These are phyloP conservation scores for Xenopus laevis DNA, from an alignment of 2,113 vertebrate species.

Conservation along the genomic window DNA sequence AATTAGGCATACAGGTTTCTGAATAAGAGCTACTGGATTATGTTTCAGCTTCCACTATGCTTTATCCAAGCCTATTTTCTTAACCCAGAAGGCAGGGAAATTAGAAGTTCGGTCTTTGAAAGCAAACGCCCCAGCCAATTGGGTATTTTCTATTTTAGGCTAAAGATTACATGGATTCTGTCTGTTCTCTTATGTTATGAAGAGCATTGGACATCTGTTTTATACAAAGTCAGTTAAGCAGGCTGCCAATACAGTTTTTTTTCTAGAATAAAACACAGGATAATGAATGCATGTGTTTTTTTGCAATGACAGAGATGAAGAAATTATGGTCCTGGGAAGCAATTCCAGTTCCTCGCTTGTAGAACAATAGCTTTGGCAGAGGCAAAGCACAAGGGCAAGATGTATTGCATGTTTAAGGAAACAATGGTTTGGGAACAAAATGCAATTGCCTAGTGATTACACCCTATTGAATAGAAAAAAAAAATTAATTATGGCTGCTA, in stretches of 20 bases:
- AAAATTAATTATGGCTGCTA: slow-evolving; percentile 57
- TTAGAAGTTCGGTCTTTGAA: background rate
- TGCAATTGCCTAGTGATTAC: slow-evolving; percentile 36
- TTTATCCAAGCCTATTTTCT: background rate
- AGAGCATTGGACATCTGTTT: slow-evolving; percentile 39
- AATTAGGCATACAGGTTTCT: too few relatives aligned
- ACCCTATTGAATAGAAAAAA: slow-evolving; percentile 47
- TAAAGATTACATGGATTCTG: slow-evolving; percentile 14
- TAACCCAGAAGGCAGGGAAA: background rate
- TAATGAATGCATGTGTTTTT: slow-evolving; percentile 39
- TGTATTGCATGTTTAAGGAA: slow-evolving; percentile 41
- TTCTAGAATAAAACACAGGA: slow-evolving; percentile 28
- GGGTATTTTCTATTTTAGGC: background rate
- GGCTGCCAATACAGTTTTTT: slow-evolving; percentile 28
- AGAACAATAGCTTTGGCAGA: slow-evolving; percentile 44
- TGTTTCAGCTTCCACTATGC: too few relatives aligned
- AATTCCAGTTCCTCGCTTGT: slow-evolving; percentile 34
- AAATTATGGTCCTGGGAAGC: slow-evolving; percentile 43
- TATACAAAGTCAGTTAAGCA: slow-evolving; percentile 33
- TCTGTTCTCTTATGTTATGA: slow-evolving; percentile 21
- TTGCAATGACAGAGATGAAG: slow-evolving; percentile 35
- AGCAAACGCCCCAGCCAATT: background rate
- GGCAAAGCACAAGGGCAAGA: slow-evolving; percentile 32
- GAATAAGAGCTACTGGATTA: too few relatives aligned
- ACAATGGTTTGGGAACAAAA: slow-evolving; percentile 32